phyloP scores from a whole-genome alignment of 1,140 invertebrate species.

The Cotesia vestalis region DNA sequence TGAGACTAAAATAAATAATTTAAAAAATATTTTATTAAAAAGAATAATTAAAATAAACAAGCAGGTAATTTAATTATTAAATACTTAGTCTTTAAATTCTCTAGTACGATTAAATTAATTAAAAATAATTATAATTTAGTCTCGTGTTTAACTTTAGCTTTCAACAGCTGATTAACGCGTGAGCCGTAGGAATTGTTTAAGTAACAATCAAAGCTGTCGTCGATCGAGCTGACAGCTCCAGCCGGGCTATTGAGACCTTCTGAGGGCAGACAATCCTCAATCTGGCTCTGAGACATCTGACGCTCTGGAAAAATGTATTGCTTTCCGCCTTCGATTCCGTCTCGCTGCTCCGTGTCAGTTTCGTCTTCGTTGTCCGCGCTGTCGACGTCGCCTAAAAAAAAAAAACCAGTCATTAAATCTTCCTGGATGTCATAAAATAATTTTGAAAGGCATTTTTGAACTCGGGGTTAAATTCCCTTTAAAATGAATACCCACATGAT shows the following conservation, averaged over 20 bases:
- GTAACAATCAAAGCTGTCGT: conserved; percentile 50
- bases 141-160: conserved; percentile 62
- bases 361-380: conserved; percentile 72
- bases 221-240: conserved; percentile 34
- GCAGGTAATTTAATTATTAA: no score
- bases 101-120: not conserved
- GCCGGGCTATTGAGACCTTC: not conserved
- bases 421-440: not conserved
- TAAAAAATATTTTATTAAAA: no score
- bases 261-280: no score
- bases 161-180: conserved; percentile 56
- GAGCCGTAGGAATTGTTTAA: conserved; percentile 54
- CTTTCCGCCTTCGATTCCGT: conserved; percentile 40
- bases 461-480: no score
- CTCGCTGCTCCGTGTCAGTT: conserved; percentile 57
- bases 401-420: no score
- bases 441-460: not conserved
- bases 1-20: not conserved
- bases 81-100: no score
- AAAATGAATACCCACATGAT: not conserved
- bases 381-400: conserved; percentile 70
- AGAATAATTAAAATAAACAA: no score
- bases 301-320: not conserved
- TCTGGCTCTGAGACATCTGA: no score
- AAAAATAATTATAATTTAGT: conserved; percentile 56